Conservation (phyloP, 1,140 invertebrate genomes). For the Pararge aegeria region DNA sequence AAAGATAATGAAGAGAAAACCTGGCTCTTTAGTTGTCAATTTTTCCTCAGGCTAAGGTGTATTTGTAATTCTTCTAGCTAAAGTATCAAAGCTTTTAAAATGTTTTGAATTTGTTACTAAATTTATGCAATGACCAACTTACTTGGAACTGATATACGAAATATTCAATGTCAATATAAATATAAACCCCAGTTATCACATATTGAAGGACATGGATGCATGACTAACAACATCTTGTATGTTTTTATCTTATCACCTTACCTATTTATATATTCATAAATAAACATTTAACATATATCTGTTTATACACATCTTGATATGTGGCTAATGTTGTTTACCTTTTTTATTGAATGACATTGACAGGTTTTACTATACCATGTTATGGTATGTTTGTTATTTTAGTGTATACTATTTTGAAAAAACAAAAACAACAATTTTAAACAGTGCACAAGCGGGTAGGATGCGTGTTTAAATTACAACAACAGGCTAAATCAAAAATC, state of each 20-base stretch:
- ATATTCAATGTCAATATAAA: background rate
- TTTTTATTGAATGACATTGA: conserved; percentile 2
- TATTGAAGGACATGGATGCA: background rate
- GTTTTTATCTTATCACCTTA: background rate
- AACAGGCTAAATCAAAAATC: conserved; percentile 34
- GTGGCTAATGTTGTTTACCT: background rate
- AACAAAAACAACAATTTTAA: conserved; percentile 15
- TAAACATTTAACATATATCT: background rate
- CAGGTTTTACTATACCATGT: background rate
- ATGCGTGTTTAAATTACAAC: conserved; percentile 40
- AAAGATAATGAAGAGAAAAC: no score
- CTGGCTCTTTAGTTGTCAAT: no score
- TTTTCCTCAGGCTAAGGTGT: no score
- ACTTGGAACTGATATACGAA: no score
- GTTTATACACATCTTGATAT: background rate
- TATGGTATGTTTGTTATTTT: background rate
- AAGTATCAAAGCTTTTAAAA: no score
- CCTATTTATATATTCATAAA: background rate
- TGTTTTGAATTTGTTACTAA: no score
- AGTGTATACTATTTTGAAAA: background rate
- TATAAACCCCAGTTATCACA: background rate
- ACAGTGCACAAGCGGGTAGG: conserved; percentile 37
- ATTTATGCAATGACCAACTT: no score
- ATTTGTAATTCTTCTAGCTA: no score
- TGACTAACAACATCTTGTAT: background rate